These are phyloP conservation scores for Odontamblyopus lacepedii DNA, from an alignment of 2,797 vertebrate species.

Conservation along the genomic window DNA sequence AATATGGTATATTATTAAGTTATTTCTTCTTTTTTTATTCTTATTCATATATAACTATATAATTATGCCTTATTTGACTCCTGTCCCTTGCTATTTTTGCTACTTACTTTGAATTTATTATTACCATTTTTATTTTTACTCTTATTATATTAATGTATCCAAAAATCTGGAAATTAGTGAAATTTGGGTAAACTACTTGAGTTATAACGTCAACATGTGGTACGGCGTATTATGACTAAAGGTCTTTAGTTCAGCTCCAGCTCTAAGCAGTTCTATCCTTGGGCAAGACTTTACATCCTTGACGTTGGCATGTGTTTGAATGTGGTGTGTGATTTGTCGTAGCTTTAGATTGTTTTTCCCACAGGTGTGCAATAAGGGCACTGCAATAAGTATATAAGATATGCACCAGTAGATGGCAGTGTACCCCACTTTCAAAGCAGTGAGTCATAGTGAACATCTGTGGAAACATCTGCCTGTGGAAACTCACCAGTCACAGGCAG, in stretches of 20 bases:
- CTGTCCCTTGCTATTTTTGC: no score
- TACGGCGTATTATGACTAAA: neutral
- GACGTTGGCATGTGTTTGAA: neutral
- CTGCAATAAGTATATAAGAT: neutral
- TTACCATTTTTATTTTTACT: no score
- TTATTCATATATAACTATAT: no score
- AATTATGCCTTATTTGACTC: no score
- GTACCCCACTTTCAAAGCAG: neutral
- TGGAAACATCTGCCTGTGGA: slow-evolving; percentile 1
- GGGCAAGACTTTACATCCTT: neutral
- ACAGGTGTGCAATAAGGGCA: no score
- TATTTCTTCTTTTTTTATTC: no score
- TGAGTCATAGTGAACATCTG: neutral
- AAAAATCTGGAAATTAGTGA: no score
- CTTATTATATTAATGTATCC: no score
- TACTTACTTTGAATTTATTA: no score
- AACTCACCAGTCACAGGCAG: slow-evolving; percentile 95
- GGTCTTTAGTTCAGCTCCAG: neutral
- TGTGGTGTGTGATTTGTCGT: neutral
- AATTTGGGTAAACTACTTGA: neutral
- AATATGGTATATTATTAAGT: no score
- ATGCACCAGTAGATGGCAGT: slow-evolving; percentile 50
- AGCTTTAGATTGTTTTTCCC: neutral
- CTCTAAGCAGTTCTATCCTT: no score
- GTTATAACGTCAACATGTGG: neutral